Base-by-base conservation (phyloP, 2,113 vertebrate genomes). In the Syngnathus scovelli region DNA sequence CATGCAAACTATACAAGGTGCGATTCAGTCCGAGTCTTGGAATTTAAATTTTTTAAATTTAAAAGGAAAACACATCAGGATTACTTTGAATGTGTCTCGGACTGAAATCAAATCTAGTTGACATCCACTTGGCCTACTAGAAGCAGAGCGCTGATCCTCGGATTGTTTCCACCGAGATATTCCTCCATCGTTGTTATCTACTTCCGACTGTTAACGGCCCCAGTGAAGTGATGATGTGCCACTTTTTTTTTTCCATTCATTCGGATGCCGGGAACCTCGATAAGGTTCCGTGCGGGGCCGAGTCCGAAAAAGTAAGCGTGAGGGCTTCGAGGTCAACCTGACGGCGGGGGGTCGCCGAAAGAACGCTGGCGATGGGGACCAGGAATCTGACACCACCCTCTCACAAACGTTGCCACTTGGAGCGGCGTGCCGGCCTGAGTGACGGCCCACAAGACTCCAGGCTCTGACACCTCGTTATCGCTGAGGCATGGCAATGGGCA, bases 381-480 rank as follows among this genome's bases (percentile, higher is more conserved):
- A 85, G 86, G 89, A 91, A 92, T 91, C 85, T 91, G 85, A 89
- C 89, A 89, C 89, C 88, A 87, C 73, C 77, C 83, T 85, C 72
- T 79, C 78, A 81, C 86, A 81, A 76, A 88, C 74, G 76, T 77
- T 84, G 76, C 86, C 88, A 89, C 89, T 89, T 89, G 80, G 86
- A 87, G 75, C 71, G 87, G 90, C 77, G 85, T 88, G 85, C 84
- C 83, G 77, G 86, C 85, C 86, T 86, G 92, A 92, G 92, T 90
- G 90, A 91, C 82, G 83, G 91, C 81, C 78, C 89, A 89, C 89
- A 90, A 90, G 91, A 91, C 90, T 91, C 91, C 91, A 89, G 86
- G 87, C 89, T 89, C 92, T 21, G 23, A 94, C 95, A 95, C 94
- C 94, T 96, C 64, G 88, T 96, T 96, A 96, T 96, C 95, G 55